A percentile compares a stretch with the other conserved stretches of the same genome.
Evolutionary conservation across 92 coral and sea anemone genomes (phyloP).

Genomic region (Actinernus sp.): DNA sequence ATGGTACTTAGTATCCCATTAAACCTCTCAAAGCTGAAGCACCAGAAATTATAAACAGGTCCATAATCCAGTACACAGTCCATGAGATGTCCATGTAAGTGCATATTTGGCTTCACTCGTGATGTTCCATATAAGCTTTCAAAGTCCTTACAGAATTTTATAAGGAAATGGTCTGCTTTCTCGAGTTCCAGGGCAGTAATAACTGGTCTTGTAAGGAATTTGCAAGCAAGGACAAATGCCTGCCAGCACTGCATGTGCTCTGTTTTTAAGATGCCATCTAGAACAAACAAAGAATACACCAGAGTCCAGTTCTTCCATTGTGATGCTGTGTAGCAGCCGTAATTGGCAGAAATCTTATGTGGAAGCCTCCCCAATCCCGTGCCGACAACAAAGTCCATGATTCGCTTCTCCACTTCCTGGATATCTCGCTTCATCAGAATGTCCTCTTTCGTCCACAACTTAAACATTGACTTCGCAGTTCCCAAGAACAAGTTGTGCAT

Average conservation of each 20-base stretch:
- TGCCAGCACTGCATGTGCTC: not conserved
- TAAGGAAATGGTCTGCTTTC: slow-evolving; percentile 50
- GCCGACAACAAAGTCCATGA: slow-evolving; percentile 53
- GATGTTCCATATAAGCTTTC: slow-evolving; percentile 32
- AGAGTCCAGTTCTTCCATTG: slow-evolving; percentile 69
- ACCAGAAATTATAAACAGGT: slow-evolving; percentile 62
- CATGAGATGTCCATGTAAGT: slow-evolving; percentile 44
- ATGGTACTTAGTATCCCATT: slow-evolving; percentile 62
- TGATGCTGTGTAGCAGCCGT: slow-evolving; percentile 65
- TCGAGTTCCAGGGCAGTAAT: slow-evolving; percentile 27
- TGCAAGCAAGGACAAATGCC: slow-evolving; percentile 66
- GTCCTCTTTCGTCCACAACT: slow-evolving; percentile 58
- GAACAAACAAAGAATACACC: slow-evolving; percentile 12
- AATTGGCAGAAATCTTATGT: slow-evolving; percentile 55
- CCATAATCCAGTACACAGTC: slow-evolving; percentile 40
- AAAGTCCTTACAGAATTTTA: slow-evolving; percentile 45
- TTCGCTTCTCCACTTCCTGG: slow-evolving; percentile 21
- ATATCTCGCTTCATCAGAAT: slow-evolving; percentile 33
- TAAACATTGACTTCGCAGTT: slow-evolving; percentile 40
- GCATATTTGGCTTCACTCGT: slow-evolving; percentile 66
- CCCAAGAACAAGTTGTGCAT: not conserved
- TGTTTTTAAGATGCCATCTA: not conserved
- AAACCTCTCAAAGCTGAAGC: slow-evolving; percentile 33
- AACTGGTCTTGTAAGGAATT: slow-evolving; percentile 34
- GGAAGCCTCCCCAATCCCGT: slow-evolving; percentile 64